Evolutionary conservation across 2,797 vertebrate genomes (phyloP).

Genomic region (Choloepus didactylus): DNA sequence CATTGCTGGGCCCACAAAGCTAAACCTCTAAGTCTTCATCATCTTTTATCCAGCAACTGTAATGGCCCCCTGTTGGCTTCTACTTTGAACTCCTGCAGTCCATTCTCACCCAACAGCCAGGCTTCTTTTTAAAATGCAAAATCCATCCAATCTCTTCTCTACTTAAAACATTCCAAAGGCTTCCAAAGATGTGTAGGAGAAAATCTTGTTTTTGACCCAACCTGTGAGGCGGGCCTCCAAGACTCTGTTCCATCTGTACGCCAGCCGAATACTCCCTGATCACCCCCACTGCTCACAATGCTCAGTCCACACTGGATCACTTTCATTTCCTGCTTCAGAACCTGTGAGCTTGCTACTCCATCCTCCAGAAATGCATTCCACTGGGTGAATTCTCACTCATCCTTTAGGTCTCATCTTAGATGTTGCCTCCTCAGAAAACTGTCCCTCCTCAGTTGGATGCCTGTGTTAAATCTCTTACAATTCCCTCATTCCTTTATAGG

Average conservation of each 20-base stretch:
- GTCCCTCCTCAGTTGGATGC: background rate
- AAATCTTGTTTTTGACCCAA: background rate
- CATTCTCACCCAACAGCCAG: background rate
- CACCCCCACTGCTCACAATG: background rate
- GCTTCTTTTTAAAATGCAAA: background rate
- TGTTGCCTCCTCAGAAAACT: background rate
- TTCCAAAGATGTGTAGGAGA: background rate
- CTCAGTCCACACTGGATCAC: background rate
- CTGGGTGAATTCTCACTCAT: background rate
- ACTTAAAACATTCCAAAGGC: background rate
- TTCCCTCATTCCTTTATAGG: background rate
- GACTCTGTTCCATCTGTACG: background rate
- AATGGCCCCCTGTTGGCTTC: background rate
- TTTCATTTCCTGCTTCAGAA: background rate
- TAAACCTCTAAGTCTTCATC: background rate
- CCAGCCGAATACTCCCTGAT: no score
- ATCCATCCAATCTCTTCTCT: background rate
- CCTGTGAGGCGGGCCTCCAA: background rate
- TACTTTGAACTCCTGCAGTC: background rate
- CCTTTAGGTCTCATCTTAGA: background rate
- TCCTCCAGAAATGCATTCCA: background rate
- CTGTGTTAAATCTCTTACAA: background rate
- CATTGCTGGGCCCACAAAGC: background rate
- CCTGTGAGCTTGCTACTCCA: background rate
- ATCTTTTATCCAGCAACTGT: background rate